Conservation (phyloP, 2,113 vertebrate species). For the Balaenoptera acutorostrata region DNA sequence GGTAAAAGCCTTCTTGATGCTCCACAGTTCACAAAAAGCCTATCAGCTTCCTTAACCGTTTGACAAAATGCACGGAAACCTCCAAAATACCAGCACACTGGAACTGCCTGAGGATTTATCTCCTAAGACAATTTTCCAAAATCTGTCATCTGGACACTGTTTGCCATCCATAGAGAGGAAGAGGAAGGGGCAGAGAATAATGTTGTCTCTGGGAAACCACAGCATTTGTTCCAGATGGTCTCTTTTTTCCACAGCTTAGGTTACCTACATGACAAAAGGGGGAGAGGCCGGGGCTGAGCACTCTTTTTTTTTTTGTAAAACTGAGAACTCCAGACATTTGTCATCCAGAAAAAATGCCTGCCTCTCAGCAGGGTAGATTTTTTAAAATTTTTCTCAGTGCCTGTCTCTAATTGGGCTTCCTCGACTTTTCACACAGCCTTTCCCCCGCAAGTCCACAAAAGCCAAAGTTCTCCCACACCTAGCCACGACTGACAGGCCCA, state of each 20-base stretch:
- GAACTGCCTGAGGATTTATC: slow-evolving; percentile 39
- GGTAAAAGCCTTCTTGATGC: background rate
- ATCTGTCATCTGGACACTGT: background rate
- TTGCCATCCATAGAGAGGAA: slow-evolving; percentile 29
- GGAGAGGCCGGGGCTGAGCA: slow-evolving; percentile 51
- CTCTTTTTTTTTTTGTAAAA: slow-evolving; percentile 45
- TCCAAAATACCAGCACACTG: background rate
- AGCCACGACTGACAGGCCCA: background rate
- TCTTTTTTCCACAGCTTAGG: slow-evolving; percentile 60
- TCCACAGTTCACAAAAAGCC: slow-evolving; percentile 2
- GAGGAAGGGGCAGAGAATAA: background rate
- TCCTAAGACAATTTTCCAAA: slow-evolving; percentile 25
- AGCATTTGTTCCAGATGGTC: slow-evolving; percentile 63
- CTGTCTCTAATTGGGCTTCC: slow-evolving; percentile 55
- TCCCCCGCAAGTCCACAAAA: slow-evolving; percentile 28
- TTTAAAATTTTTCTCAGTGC: slow-evolving; percentile 23
- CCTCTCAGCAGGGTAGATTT: slow-evolving; percentile 61
- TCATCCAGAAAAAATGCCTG: slow-evolving; percentile 62
- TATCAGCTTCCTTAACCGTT: background rate
- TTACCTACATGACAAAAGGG: slow-evolving; percentile 51
- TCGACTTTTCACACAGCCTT: slow-evolving; percentile 27
- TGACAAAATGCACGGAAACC: slow-evolving; percentile 30
- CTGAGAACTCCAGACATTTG: slow-evolving; percentile 59
- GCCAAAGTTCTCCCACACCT: slow-evolving; percentile 39
- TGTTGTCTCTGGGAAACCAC: slow-evolving; percentile 48